phyloP scores from a whole-genome alignment of 2,113 vertebrate species.

The Hydropotes inermis region DNA sequence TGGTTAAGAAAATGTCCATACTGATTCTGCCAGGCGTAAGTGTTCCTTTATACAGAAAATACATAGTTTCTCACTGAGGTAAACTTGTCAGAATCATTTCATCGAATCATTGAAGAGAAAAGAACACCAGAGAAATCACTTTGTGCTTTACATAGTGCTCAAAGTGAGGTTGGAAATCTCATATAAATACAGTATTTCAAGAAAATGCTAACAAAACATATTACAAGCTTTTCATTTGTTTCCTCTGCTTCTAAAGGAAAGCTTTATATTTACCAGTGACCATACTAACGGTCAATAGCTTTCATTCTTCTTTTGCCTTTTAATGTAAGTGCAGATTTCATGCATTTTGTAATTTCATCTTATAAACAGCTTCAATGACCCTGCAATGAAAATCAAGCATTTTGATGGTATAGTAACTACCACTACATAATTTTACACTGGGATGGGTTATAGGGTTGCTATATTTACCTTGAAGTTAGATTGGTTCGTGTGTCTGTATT shows the following conservation, averaged over 20 bases:
- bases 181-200: constrained; percentile 74
- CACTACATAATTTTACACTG: constrained; percentile 61
- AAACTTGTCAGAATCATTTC: constrained; percentile 75
- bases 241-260: constrained; percentile 68
- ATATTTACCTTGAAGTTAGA: constrained; percentile 73
- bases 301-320: constrained; percentile 69
- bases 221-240: constrained; percentile 65
- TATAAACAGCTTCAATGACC: constrained; percentile 71
- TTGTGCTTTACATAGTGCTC: constrained; percentile 62
- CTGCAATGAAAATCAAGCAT: constrained; percentile 67
- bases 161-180: constrained; percentile 67
- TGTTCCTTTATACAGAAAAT: constrained; percentile 75
- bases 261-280: constrained; percentile 68
- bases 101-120: constrained; percentile 61
- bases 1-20: constrained; percentile 74
- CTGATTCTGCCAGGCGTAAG: constrained; percentile 66
- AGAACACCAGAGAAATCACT: constrained; percentile 71
- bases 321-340: constrained; percentile 68
- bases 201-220: constrained; percentile 73
- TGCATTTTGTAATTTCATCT: constrained; percentile 73
- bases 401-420: constrained; percentile 64
- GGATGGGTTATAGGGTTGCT: constrained; percentile 66
- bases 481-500: constrained; percentile 70
- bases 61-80: constrained; percentile 67
- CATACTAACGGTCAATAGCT: constrained; percentile 60